These are phyloP conservation scores for Halocynthia roretzi DNA, from an alignment of 23 tunicate genomes.

Conservation along the genomic window DNA sequence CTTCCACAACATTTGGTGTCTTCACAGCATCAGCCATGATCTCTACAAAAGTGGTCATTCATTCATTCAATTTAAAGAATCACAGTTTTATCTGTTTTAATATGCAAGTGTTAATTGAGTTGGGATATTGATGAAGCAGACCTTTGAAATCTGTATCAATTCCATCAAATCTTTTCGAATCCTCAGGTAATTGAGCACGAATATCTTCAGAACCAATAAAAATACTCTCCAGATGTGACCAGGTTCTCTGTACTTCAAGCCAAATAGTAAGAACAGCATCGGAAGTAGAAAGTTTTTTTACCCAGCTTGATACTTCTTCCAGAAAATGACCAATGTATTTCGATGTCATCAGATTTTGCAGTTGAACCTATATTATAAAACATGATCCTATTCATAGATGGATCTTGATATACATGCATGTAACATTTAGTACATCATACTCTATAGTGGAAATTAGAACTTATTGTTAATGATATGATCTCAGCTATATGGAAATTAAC, in stretches of 20 bases:
- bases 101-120: too few relatives aligned
- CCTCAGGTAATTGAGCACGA: conserved; percentile 84
- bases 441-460: neutral
- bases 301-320: conserved; percentile 98
- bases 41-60: conserved; percentile 23
- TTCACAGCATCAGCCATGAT: conserved; percentile 91
- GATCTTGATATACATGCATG: neutral
- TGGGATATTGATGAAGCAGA: neutral
- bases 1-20: conserved; percentile 95
- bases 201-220: conserved; percentile 98
- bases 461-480: neutral
- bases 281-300: conserved; percentile 75
- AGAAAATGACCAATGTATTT: conserved; percentile 97
- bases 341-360: conserved; percentile 98
- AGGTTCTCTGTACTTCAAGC: conserved; percentile 96
- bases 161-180: conserved; percentile 90
- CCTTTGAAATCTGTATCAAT: conserved; percentile 92
- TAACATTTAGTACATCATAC: neutral
- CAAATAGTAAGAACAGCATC: conserved; percentile 90
- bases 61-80: too few relatives aligned
- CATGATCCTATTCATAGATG: neutral
- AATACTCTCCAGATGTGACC: conserved; percentile 97
- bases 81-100: too few relatives aligned
- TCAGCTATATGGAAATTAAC: conserved; percentile 16
- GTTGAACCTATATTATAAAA: conserved; percentile 66